These are phyloP conservation scores for Epirrhoe alternata DNA, from an alignment of 2,888 invertebrate genomes.

Conservation along the genomic window DNA sequence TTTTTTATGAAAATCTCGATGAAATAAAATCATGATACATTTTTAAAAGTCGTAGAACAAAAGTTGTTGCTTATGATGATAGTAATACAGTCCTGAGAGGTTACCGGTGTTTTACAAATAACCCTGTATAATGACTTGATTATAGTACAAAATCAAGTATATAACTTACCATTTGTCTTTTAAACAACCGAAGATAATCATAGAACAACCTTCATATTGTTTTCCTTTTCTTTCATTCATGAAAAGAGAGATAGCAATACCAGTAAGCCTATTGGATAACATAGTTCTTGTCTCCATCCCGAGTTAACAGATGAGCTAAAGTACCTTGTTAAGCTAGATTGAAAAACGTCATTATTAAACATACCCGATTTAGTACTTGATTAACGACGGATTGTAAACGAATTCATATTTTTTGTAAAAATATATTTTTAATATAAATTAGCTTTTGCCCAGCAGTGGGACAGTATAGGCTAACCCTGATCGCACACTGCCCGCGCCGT, in stretches of 20 bases:
- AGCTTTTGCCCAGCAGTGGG: too few species aligned
- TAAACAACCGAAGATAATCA: neutral
- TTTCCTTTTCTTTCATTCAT: slow-evolving; percentile 1
- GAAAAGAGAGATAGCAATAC: neutral
- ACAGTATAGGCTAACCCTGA: too few species aligned
- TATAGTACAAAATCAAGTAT: too few species aligned
- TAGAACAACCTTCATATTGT: neutral
- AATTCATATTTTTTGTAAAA: neutral
- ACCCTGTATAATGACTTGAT: too few species aligned
- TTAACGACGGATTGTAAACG: slow-evolving; percentile 24
- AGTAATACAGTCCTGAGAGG: too few species aligned
- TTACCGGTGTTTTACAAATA: too few species aligned
- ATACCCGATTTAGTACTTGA: slow-evolving; percentile 19
- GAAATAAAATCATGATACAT: too few species aligned
- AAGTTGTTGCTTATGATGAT: too few species aligned
- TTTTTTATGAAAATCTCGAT: too few species aligned
- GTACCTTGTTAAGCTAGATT: slow-evolving; percentile 19
- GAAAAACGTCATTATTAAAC: slow-evolving; percentile 10
- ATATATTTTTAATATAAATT: neutral
- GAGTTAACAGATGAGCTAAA: slow-evolving; percentile 18
- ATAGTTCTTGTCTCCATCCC: slow-evolving; percentile 11
- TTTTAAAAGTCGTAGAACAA: too few species aligned
- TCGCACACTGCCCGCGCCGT: too few species aligned
- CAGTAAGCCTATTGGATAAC: slow-evolving; percentile 20
- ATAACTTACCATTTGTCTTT: neutral